Base-by-base conservation (phyloP, 53 echinoderm and acorn worm genomes). In the Paracentrotus lividus region DNA sequence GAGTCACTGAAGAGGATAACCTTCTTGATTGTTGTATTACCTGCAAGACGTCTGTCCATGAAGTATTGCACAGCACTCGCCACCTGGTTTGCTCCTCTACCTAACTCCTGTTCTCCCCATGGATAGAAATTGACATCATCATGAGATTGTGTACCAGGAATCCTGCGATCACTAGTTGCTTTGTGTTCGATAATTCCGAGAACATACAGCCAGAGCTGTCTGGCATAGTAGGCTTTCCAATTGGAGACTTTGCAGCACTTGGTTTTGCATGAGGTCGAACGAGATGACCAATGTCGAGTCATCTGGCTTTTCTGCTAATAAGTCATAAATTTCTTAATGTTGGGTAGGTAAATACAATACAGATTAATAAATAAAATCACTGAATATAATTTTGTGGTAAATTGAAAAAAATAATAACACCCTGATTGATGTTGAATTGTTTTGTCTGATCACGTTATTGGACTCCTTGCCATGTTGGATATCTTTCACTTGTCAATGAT, bases 1-100 rank as follows among this genome's bases (percentile, higher is more conserved):
- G 96, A 96, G 44, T 96, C 93, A 57, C 94, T 94, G 67, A 96
- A 96, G 29, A 94, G 93, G n/a, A 36, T 3, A 16, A 96, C 87
- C 42, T 55, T 93, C 42, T 55, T 77, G 45, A 81, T 57, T 1
- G 32, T 38, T 10, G 29, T 52, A 1, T 27, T 52, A 26, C 12
- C 4, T 29, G 14, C 7, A 4, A 92, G 36, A 7, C 77, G 93
- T 24, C 4, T 7, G 10, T 64, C 27, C 4, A 64, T 7, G 27
- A 64, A 64, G 27, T 64, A 8, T 12, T 64, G 36, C 9, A 94
- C 49, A 7, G 96, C 94, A 85, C 90, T 90, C 7, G 96, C 93
- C 18, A 94, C 91, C 32, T 85, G 85, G 85, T 94, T 96, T 7
- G 90, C 75, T 3, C 93, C 94, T 90, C 90, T 94, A 20, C 75